Percentiles rank a stretch among this genome's conserved stretches.
Evolutionary conservation across 2,113 vertebrate species (phyloP).

Genomic region (Lophura nycthemera): DNA sequence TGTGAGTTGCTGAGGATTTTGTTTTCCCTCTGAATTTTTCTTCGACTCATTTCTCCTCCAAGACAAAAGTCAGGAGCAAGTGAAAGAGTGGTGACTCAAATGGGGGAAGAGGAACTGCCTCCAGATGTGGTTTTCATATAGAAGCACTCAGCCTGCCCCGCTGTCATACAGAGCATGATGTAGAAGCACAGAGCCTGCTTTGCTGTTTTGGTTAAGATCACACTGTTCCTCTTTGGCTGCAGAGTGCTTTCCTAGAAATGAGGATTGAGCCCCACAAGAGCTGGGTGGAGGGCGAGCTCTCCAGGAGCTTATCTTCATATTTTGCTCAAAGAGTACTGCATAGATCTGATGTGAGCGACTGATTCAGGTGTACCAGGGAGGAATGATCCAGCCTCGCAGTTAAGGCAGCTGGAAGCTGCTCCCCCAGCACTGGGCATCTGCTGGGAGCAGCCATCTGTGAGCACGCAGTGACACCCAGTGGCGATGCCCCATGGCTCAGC

Average conservation of each 20-base stretch:
- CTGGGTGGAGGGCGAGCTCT: background rate
- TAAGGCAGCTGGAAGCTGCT: background rate
- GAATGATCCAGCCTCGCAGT: rapidly evolving
- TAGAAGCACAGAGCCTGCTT: background rate
- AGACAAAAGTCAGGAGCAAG: background rate
- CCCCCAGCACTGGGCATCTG: rapidly evolving
- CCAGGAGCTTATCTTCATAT: background rate
- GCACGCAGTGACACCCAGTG: conserved; percentile 13
- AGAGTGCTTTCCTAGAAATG: background rate
- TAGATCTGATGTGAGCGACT: background rate
- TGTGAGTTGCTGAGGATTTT: background rate
- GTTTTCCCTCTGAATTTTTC: background rate
- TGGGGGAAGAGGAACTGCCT: background rate
- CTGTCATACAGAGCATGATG: background rate
- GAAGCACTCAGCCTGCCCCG: background rate
- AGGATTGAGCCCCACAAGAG: background rate
- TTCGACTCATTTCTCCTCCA: background rate
- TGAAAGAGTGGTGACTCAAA: background rate
- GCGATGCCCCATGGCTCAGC: background rate
- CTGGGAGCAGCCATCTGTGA: background rate
- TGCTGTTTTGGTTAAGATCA: background rate
- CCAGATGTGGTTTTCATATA: conserved; percentile 5
- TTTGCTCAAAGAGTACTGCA: background rate
- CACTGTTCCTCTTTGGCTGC: background rate
- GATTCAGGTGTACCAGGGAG: background rate